Percentiles rank a stretch among this genome's conserved stretches.
Evolutionary conservation across 2,113 vertebrate genomes (phyloP).

Genomic region (Chionis minor): DNA sequence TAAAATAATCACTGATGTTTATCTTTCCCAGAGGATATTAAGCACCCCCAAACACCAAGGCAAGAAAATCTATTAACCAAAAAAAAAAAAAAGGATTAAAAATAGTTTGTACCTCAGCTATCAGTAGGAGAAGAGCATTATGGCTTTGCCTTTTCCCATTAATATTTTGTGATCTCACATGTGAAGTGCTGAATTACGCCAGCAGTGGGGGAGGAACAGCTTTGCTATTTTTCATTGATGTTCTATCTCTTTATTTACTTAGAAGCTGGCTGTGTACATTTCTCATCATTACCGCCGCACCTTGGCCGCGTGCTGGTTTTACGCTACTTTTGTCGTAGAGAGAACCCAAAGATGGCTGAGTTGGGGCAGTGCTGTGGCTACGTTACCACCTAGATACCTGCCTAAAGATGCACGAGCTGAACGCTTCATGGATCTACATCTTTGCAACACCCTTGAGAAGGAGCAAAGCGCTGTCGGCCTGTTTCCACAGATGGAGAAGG

Average conservation of each 20-base stretch:
- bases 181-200: background rate
- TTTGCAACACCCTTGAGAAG: background rate
- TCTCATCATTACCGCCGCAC: background rate
- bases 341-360: background rate
- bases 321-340: background rate
- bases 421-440: background rate
- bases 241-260: background rate
- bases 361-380: background rate
- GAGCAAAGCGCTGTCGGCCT: background rate
- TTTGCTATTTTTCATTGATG: background rate
- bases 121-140: background rate
- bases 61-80: slow-evolving; percentile 12
- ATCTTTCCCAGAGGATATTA: slow-evolving; percentile 55
- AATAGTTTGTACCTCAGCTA: background rate
- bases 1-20: slow-evolving; percentile 51
- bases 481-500: background rate
- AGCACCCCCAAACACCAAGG: slow-evolving; percentile 38
- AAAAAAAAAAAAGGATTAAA: background rate
- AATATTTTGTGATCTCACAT: slow-evolving; percentile 4
- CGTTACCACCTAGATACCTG: background rate
- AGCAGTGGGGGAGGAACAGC: background rate
- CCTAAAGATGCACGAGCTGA: background rate
- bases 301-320: background rate
- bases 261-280: background rate
- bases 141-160: background rate